Evolutionary conservation across 2,113 vertebrate species (phyloP).

Genomic region (Syrmaticus mikado): DNA sequence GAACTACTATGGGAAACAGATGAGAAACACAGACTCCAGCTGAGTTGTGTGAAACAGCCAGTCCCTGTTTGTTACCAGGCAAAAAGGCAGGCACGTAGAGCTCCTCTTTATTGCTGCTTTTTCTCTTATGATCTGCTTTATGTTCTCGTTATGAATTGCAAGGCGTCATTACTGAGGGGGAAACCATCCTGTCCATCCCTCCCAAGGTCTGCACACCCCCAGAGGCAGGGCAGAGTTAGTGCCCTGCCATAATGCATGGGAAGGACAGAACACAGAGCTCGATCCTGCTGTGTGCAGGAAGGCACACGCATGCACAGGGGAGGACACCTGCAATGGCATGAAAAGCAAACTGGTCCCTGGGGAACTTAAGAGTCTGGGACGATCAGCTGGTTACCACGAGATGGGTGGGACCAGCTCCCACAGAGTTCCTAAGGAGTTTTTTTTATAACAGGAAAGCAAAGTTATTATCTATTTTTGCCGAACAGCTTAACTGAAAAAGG

Average conservation of each 20-base stretch:
- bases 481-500: slow-evolving; percentile 43
- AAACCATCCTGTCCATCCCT: neutral
- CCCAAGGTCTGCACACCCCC: neutral
- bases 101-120: neutral
- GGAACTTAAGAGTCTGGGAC: neutral
- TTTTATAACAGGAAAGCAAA: slow-evolving; percentile 38
- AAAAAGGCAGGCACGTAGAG: neutral
- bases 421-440: neutral
- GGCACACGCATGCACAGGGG: neutral
- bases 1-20: slow-evolving; percentile 43
- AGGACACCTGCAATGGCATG: neutral
- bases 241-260: neutral
- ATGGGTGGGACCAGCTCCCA: slow-evolving; percentile 26
- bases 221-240: neutral
- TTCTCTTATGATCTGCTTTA: neutral
- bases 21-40: slow-evolving; percentile 20
- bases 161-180: neutral
- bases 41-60: neutral
- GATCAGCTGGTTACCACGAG: slow-evolving; percentile 1
- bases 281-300: neutral
- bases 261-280: neutral
- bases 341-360: neutral
- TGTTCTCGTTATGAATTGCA: neutral
- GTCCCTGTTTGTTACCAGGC: neutral
- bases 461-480: slow-evolving; percentile 51